Evolutionary conservation across 2,888 invertebrate species (phyloP).

Genomic region (Gandaritis pyraliata): DNA sequence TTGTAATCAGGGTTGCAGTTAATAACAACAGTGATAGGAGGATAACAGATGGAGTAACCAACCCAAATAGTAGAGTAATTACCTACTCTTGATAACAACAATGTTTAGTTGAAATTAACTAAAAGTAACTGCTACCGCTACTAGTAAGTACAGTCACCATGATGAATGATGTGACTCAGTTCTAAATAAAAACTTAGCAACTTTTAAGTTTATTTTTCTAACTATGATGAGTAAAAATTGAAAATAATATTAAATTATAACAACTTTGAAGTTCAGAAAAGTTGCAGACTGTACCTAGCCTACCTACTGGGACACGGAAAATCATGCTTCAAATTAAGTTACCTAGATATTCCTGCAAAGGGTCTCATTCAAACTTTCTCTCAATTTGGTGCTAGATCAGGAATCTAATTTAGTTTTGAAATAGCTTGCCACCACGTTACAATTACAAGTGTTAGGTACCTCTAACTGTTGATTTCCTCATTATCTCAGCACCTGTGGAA

Average conservation of each 20-base stretch:
- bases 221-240: too few relatives aligned
- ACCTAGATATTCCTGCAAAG: neutral
- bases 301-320: too few relatives aligned
- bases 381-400: conserved; percentile 17
- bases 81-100: neutral
- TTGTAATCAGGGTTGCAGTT: conserved; percentile 13
- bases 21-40: conserved; percentile 4
- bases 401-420: conserved; percentile 21
- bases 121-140: too few relatives aligned
- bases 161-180: too few relatives aligned
- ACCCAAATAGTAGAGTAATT: neutral
- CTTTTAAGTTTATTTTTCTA: too few relatives aligned
- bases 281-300: too few relatives aligned
- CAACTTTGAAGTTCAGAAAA: too few relatives aligned
- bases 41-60: conserved; percentile 6
- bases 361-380: conserved; percentile 15
- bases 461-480: conserved; percentile 14
- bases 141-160: too few relatives aligned
- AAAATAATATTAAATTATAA: too few relatives aligned
- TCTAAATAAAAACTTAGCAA: too few relatives aligned
- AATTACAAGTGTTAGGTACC: neutral
- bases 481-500: conserved; percentile 27
- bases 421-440: conserved; percentile 17
- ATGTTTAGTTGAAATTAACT: neutral
- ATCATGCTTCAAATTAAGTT: neutral